These are phyloP conservation scores for Cherax quadricarinatus DNA, from an alignment of 1,140 invertebrate species.

Conservation along the genomic window DNA sequence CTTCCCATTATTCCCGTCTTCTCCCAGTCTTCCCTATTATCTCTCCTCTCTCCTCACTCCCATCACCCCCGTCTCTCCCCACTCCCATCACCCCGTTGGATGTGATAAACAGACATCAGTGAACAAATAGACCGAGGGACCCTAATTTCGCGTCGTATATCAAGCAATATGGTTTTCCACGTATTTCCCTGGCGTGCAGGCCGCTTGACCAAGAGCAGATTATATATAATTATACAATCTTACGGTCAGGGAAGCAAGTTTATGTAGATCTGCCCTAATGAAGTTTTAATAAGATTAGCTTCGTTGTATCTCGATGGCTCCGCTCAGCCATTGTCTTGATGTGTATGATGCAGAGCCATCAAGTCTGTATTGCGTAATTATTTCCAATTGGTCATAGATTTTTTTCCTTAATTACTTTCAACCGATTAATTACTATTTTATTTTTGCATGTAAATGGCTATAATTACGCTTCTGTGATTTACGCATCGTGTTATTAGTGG, in stretches of 20 bases:
- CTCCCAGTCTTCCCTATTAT: not conserved
- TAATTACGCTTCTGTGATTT: not conserved
- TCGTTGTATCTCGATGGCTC: not conserved
- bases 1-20: no score
- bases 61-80: not conserved
- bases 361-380: not conserved
- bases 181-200: not conserved
- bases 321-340: not conserved
- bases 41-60: not conserved
- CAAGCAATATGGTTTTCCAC: not conserved
- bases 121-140: not conserved
- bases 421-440: conserved; percentile 4
- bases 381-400: conserved; percentile 9
- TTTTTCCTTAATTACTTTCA: not conserved
- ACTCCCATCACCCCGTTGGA: not conserved
- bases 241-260: not conserved
- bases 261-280: not conserved
- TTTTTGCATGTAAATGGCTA: not conserved
- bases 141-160: conserved; percentile 3
- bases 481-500: not conserved
- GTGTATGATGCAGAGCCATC: not conserved
- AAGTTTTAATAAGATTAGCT: conserved; percentile 8
- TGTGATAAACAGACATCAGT: conserved; percentile 3
- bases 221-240: conserved; percentile 7
- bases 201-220: conserved; percentile 10